Conservation (phyloP, 2,797 vertebrate genomes). For the Champsocephalus esox region DNA sequence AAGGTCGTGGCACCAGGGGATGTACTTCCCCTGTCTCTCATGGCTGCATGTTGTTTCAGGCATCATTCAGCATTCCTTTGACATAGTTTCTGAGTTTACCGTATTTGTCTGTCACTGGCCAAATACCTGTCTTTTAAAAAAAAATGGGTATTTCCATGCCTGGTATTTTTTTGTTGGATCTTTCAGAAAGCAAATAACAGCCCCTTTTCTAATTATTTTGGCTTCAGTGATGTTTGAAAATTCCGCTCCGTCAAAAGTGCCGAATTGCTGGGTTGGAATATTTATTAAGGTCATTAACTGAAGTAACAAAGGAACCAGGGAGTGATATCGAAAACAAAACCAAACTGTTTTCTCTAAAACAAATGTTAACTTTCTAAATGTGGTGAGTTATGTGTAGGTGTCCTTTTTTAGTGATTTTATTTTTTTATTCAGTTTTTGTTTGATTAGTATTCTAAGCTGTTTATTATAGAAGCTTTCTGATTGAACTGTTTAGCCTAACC, state of each 20-base stretch:
- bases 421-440: background rate
- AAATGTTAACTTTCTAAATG: background rate
- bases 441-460: background rate
- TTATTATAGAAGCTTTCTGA: background rate
- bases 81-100: slow-evolving; percentile 48
- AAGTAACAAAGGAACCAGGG: background rate
- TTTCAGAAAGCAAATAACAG: slow-evolving; percentile 2
- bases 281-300: background rate
- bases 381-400: background rate
- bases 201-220: background rate
- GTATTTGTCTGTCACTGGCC: slow-evolving; percentile 31
- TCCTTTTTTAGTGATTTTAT: background rate
- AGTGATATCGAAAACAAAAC: background rate
- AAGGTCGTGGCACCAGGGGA: slow-evolving; percentile 34
- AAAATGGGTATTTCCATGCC: slow-evolving; percentile 37
- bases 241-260: background rate
- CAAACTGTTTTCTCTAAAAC: too few species aligned
- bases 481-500: background rate
- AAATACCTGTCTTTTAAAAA: slow-evolving; percentile 63
- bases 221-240: background rate
- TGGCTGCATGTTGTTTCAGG: slow-evolving; percentile 61
- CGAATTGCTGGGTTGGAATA: background rate
- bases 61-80: slow-evolving; percentile 57
- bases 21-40: slow-evolving; percentile 21
- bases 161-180: slow-evolving; percentile 4